phyloP scores from a whole-genome alignment of 2,113 vertebrate genomes.

The Daboia siamensis region DNA sequence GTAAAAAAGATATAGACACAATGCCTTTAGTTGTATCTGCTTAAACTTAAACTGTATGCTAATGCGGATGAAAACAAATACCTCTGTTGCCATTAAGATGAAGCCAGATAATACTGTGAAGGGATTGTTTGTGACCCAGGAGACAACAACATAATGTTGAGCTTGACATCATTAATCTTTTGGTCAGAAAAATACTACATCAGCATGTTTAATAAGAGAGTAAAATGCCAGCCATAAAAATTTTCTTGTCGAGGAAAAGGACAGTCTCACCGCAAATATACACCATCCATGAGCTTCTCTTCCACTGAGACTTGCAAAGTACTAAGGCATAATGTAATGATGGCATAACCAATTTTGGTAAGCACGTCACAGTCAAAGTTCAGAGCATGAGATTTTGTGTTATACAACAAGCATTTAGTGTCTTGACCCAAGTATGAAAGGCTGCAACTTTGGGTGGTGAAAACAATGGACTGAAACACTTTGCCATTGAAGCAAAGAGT shows the following conservation, averaged over 20 bases:
- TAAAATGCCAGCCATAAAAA: slow-evolving; percentile 46
- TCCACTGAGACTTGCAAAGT: slow-evolving; percentile 1
- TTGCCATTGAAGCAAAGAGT: neutral
- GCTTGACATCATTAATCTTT: slow-evolving; percentile 65
- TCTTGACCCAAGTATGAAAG: neutral
- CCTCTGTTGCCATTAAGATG: slow-evolving; percentile 48
- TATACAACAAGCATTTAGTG: neutral
- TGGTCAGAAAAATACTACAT: slow-evolving; percentile 54
- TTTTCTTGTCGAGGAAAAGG: slow-evolving; percentile 41
- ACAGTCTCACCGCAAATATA: slow-evolving; percentile 51
- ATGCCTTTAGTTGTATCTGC: slow-evolving; percentile 58
- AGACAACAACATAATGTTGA: slow-evolving; percentile 53
- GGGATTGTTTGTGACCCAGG: slow-evolving; percentile 57
- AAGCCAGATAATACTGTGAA: slow-evolving; percentile 57
- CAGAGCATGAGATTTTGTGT: neutral
- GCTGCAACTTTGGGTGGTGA: neutral
- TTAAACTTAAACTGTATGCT: slow-evolving; percentile 57
- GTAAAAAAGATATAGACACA: slow-evolving; percentile 58
- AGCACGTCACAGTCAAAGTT: neutral
- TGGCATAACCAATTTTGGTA: neutral
- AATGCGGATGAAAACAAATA: slow-evolving; percentile 57
- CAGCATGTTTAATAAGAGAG: slow-evolving; percentile 61
- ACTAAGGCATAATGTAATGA: neutral
- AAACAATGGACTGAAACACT: neutral
- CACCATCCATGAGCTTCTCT: slow-evolving; percentile 51